Percentiles rank a stretch among this genome's conserved stretches.
phyloP scores from a whole-genome alignment of 2,113 vertebrate species.

The Empidonax alnorum region DNA sequence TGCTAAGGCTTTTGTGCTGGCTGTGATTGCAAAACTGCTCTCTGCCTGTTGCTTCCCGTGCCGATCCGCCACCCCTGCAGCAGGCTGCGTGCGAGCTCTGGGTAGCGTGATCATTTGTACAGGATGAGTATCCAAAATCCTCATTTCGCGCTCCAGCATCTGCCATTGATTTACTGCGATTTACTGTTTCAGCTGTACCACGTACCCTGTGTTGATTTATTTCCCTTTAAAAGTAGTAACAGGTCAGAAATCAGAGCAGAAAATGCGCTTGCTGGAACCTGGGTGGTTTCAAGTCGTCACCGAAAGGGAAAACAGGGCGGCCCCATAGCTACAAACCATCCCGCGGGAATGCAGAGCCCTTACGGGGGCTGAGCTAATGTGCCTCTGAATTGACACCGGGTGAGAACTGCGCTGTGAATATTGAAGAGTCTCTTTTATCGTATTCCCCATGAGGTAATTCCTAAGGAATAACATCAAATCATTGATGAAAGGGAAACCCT shows the following conservation, averaged over 20 bases:
- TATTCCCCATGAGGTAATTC: not conserved
- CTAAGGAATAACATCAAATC: not conserved
- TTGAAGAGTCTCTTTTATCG: not conserved
- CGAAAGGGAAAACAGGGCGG: not conserved
- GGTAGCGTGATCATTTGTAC: not conserved
- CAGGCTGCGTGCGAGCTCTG: not conserved
- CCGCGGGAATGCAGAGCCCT: not conserved
- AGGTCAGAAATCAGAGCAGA: not conserved
- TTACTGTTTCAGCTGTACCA: not conserved
- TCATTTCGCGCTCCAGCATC: not conserved
- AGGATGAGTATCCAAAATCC: not conserved
- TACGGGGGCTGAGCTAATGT: not conserved
- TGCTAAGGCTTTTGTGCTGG: constrained; percentile 36
- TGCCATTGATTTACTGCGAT: not conserved
- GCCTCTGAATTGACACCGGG: not conserved
- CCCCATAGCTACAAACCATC: not conserved
- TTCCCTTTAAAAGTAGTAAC: not conserved
- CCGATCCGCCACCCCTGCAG: not conserved
- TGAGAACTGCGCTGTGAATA: not conserved
- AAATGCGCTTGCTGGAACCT: not conserved
- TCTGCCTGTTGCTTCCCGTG: not conserved
- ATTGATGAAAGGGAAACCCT: not conserved
- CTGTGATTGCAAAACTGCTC: not conserved
- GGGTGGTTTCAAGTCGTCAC: not conserved
- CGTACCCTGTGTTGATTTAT: not conserved